Evolutionary conservation across 2,888 invertebrate genomes (phyloP).

Genomic region (Drosophila cyrtoloma): DNA sequence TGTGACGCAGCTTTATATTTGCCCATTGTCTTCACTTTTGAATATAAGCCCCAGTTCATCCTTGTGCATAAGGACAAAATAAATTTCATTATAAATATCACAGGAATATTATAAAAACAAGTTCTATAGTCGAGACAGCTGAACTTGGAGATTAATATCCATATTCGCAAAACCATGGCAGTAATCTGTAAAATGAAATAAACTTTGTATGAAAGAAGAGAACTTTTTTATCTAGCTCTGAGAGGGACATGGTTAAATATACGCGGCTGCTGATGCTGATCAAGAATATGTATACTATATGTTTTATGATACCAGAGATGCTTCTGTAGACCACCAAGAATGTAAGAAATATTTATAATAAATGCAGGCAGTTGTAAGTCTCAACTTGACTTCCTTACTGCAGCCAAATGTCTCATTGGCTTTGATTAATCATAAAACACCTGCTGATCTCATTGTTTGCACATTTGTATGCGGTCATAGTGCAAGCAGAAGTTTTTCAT

Average conservation of each 20-base stretch:
- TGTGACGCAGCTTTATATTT: background rate
- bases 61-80: too few relatives aligned
- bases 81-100: background rate
- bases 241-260: background rate
- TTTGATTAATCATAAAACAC: constrained; percentile 10
- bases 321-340: background rate
- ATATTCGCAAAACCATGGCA: background rate
- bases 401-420: background rate
- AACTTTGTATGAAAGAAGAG: background rate
- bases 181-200: background rate
- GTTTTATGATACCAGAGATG: background rate
- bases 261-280: background rate
- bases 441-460: constrained; percentile 18
- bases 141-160: background rate
- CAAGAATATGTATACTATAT: background rate
- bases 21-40: background rate
- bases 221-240: background rate
- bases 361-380: too few relatives aligned
- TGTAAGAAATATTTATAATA: background rate
- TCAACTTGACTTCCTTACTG: background rate
- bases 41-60: background rate
- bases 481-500: constrained; percentile 37
- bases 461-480: constrained; percentile 28
- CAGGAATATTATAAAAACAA: background rate
- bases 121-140: background rate